Percentiles rank a stretch among this genome's conserved stretches.
phyloP scores from a whole-genome alignment of 2,113 vertebrate genomes.

The Lipophrys pholis region DNA sequence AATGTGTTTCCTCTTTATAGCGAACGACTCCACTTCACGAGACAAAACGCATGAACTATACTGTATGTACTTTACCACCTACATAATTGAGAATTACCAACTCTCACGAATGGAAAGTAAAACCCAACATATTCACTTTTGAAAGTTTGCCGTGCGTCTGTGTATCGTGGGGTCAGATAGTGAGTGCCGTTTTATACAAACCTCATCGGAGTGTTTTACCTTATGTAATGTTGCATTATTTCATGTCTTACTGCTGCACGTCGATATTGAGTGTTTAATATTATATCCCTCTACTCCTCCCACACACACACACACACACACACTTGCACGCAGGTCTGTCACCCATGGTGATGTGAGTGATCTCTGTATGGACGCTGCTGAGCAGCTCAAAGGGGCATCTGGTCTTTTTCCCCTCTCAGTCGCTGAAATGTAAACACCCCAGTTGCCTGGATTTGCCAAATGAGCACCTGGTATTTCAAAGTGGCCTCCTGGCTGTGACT shows the following conservation, averaged over 20 bases:
- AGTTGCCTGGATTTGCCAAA: slow-evolving; percentile 80
- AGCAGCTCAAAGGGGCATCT: slow-evolving; percentile 76
- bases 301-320: slow-evolving; percentile 41
- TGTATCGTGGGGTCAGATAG: slow-evolving; percentile 20
- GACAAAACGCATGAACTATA: too few relatives aligned
- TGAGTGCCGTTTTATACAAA: slow-evolving; percentile 42
- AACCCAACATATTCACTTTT: too few relatives aligned
- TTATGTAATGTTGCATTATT: slow-evolving; percentile 60
- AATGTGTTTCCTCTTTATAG: too few relatives aligned
- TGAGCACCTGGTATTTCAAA: slow-evolving; percentile 84
- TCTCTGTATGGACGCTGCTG: slow-evolving; percentile 72
- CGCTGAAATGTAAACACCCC: slow-evolving; percentile 82
- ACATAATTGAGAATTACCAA: too few relatives aligned
- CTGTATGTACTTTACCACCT: too few relatives aligned
- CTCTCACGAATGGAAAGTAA: too few relatives aligned
- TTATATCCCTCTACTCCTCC: slow-evolving; percentile 20
- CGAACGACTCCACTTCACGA: too few relatives aligned
- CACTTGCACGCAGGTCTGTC: slow-evolving; percentile 67
- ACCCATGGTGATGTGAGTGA: slow-evolving; percentile 76
- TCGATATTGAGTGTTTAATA: slow-evolving; percentile 68
- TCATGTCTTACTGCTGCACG: slow-evolving; percentile 53
- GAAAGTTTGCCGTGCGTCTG: too few relatives aligned
- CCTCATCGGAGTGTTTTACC: slow-evolving; percentile 37
- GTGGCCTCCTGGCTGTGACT: slow-evolving; percentile 76
- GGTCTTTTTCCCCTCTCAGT: slow-evolving; percentile 81